A percentile compares a stretch with the other conserved stretches of the same genome.
Evolutionary conservation across 1,140 invertebrate species (phyloP).

Genomic region (Anoplolepis gracilipes): DNA sequence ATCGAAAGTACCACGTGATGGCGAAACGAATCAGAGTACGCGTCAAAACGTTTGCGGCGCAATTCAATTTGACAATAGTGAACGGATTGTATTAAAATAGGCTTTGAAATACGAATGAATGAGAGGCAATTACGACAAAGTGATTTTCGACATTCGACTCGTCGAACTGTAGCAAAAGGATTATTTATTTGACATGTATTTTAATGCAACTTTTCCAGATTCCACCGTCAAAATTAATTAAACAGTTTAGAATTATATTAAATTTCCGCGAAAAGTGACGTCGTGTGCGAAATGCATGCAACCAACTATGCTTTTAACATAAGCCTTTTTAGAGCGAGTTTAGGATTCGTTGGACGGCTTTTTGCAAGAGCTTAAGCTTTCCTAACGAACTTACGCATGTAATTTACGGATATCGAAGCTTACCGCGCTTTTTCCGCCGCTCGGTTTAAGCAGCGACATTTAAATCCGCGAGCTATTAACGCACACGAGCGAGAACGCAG

Average conservation of each 20-base stretch:
- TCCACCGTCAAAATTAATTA: constrained; percentile 42
- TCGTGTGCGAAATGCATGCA: constrained; percentile 12
- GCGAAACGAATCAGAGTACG: constrained; percentile 1
- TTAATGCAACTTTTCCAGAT: constrained; percentile 62
- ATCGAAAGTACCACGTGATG: neutral
- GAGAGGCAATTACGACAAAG: constrained; percentile 53
- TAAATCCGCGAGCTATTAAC: constrained; percentile 30
- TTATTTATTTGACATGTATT: constrained; percentile 63
- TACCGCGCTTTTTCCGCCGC: neutral
- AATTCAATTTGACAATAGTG: constrained; percentile 48
- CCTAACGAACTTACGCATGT: constrained; percentile 41
- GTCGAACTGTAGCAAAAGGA: constrained; percentile 31
- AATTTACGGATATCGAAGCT: constrained; percentile 30
- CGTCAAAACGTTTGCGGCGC: constrained; percentile 35
- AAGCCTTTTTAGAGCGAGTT: constrained; percentile 42
- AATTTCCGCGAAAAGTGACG: constrained; percentile 28
- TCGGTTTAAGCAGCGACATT: neutral
- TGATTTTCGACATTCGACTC: constrained; percentile 57
- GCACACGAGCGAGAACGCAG: neutral
- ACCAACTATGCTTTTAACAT: constrained; percentile 59
- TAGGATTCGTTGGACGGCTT: constrained; percentile 11
- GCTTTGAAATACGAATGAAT: constrained; percentile 38
- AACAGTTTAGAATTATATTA: constrained; percentile 51
- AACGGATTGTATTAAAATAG: constrained; percentile 48
- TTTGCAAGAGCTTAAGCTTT: constrained; percentile 27